Evolutionary conservation across 2,797 vertebrate species (phyloP).

Genomic region (Urophycis tenuis): DNA sequence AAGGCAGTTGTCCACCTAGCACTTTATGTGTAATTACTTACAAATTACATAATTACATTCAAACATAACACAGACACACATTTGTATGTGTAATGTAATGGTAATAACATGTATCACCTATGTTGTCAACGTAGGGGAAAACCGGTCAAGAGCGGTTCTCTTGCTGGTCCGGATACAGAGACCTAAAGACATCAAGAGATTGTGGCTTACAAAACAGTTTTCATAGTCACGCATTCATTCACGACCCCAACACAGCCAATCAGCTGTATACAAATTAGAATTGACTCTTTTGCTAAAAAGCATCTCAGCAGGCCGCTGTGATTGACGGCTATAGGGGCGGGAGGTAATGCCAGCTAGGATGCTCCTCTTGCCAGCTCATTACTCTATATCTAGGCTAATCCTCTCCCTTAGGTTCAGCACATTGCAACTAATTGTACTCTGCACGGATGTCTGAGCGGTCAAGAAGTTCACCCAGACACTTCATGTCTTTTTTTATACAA

Average conservation of each 20-base stretch:
- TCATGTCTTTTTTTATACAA: constrained; percentile 9
- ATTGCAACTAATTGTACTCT: constrained; percentile 28
- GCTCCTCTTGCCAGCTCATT: constrained; percentile 31
- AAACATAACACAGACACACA: not conserved
- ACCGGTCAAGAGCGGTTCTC: constrained; percentile 35
- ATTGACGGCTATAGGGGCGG: not conserved
- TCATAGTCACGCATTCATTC: not conserved
- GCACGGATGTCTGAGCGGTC: constrained; percentile 18
- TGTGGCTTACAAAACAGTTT: not conserved
- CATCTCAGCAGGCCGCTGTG: constrained; percentile 2
- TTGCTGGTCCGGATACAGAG: constrained; percentile 44
- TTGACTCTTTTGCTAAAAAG: constrained; percentile 2
- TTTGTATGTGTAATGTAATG: not conserved
- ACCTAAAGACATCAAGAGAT: constrained; percentile 35
- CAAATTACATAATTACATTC: not conserved
- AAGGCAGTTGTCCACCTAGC: not conserved
- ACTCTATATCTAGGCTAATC: constrained; percentile 52
- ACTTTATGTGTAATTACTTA: not conserved
- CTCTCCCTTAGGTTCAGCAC: constrained; percentile 41
- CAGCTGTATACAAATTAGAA: not conserved
- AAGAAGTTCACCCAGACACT: not conserved
- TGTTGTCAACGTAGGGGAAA: constrained; percentile 34
- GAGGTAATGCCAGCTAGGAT: not conserved
- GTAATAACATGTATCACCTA: constrained; percentile 30
- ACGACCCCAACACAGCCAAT: not conserved